Evolutionary conservation across 1,140 invertebrate species (phyloP).

Genomic region (Lordiphosa clarofinis): DNA sequence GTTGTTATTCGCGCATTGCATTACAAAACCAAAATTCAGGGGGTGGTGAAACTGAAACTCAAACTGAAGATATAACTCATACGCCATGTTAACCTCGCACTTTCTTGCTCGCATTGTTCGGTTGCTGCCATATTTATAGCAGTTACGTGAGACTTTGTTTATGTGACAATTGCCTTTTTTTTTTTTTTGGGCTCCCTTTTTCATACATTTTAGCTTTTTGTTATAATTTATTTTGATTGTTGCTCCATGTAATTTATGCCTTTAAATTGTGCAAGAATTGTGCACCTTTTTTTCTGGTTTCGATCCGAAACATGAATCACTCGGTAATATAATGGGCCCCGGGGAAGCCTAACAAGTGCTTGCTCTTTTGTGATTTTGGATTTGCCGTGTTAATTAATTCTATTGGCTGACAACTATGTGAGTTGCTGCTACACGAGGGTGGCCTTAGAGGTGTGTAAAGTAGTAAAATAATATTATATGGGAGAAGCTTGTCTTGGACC

Average conservation of each 20-base stretch:
- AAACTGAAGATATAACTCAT: slow-evolving; percentile 62
- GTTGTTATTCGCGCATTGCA: slow-evolving; percentile 52
- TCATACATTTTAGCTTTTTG: slow-evolving; percentile 27
- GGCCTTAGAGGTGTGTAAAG: too few species aligned
- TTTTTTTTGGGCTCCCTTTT: slow-evolving; percentile 41
- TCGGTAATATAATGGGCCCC: neutral
- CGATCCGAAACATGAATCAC: neutral
- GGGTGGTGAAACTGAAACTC: neutral
- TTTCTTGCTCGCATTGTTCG: slow-evolving; percentile 36
- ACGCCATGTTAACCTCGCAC: slow-evolving; percentile 70
- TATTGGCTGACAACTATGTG: neutral
- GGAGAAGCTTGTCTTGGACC: too few species aligned
- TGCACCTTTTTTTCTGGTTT: slow-evolving; percentile 23
- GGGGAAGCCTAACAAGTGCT: slow-evolving; percentile 43
- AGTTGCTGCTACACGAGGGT: too few species aligned
- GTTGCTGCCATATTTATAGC: slow-evolving; percentile 61
- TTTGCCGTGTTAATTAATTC: slow-evolving; percentile 31
- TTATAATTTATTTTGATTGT: slow-evolving; percentile 52
- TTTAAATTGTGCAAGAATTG: slow-evolving; percentile 71
- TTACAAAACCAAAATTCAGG: slow-evolving; percentile 49
- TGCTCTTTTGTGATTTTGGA: neutral
- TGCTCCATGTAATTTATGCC: slow-evolving; percentile 61
- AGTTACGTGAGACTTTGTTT: slow-evolving; percentile 75
- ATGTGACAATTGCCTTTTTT: slow-evolving; percentile 73
- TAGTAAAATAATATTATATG: too few species aligned